Base-by-base conservation (phyloP, 2,797 vertebrate species). In the Lacerta viridis region DNA sequence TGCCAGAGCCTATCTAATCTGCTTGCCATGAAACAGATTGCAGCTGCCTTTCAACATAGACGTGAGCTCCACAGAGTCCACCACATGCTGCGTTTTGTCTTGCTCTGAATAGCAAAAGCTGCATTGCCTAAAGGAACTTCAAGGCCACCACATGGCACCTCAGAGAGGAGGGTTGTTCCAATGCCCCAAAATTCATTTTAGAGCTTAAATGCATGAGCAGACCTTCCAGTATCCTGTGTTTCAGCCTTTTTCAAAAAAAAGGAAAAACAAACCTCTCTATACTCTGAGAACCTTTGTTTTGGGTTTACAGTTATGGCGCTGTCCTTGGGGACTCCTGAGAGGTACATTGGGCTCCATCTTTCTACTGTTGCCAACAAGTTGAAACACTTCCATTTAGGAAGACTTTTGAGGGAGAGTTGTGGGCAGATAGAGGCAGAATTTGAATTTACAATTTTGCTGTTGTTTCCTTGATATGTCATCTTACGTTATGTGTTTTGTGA, bases 21-120 rank as follows among this genome's bases (percentile, higher is more conserved):
- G 55, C 85, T 80, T 85, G 71, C 83, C 75, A 50, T 27, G 46
- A 23, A 89, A 46, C 69, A 55, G 83, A 85, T 41, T 43, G 68
- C 36, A 85, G 68, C 68, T 66, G 55, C n/a, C 39, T 81, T 85
- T 81, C 7, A 79, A 88, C 7, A 61, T 11, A 72, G 18, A 79
- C 43, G 27, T 43, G 33, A 18, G 46, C 15, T 64, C 55, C n/a
- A 55, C 5, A 17, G 59, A 74, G 29, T 36, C 39, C 29, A 80
- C 46, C 39, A 25, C 66, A 71, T 46, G 46, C 82, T 78, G 33
- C 72, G 82, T 7, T 88, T 71, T 80, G 61, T 72, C 27, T 64
- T 36, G 36, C 46, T 81, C 39, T 76, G 29, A 46, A 46, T 15
- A 50, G 78, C 41, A 74, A 85, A 55, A 74, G 15, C 55, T 87